Conservation (phyloP, 2,113 vertebrate genomes). For the Tenrec ecaudatus region DNA sequence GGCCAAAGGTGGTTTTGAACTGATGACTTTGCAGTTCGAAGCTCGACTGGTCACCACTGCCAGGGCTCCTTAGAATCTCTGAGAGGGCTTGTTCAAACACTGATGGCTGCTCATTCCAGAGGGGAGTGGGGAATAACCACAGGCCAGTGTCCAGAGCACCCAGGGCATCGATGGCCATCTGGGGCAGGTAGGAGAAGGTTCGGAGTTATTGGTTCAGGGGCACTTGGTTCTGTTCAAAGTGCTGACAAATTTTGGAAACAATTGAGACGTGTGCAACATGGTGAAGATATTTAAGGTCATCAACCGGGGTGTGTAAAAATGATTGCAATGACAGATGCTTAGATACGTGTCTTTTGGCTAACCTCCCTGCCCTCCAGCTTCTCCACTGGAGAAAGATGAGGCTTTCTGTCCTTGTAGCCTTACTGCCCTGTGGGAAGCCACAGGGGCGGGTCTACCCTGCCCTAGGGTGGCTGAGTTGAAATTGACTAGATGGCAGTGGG, state of each 20-base stretch:
- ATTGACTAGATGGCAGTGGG: too few species aligned
- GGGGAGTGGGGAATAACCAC: background rate
- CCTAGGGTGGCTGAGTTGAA: too few species aligned
- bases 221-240: background rate
- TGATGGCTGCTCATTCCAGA: background rate
- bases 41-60: too few species aligned
- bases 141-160: background rate
- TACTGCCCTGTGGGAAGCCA: too few species aligned
- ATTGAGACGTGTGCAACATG: background rate
- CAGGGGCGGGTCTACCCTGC: too few species aligned
- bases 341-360: background rate
- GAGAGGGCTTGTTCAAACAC: background rate
- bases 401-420: too few species aligned
- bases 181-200: background rate
- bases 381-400: too few species aligned
- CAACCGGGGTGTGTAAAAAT: background rate
- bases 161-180: background rate
- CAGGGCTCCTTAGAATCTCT: too few species aligned
- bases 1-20: too few species aligned
- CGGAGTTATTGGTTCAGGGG: background rate
- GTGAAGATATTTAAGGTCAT: background rate
- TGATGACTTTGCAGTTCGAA: too few species aligned
- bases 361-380: too few species aligned
- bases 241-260: background rate
- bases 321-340: background rate